Conservation (phyloP, 2,113 vertebrate genomes). For the Chamaea fasciata region DNA sequence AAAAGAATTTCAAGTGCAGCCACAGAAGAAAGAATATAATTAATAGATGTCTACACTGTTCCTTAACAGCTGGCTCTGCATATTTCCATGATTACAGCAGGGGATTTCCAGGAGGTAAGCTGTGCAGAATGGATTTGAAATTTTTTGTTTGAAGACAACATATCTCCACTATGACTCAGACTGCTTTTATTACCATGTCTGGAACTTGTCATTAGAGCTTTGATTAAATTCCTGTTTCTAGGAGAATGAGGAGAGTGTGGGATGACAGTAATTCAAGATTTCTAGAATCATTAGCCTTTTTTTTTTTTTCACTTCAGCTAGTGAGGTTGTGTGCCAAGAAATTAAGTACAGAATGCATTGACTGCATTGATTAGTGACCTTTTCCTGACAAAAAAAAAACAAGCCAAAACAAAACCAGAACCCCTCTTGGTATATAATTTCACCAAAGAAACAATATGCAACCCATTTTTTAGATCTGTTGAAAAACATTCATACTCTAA, state of each 20-base stretch:
- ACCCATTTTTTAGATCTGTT: background rate
- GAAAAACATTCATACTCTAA: background rate
- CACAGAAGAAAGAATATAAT: background rate
- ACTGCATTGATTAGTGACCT: background rate
- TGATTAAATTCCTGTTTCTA: constrained; percentile 13
- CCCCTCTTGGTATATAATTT: background rate
- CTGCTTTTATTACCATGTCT: constrained; percentile 13
- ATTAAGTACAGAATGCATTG: background rate
- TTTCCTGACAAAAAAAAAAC: background rate
- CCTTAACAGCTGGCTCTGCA: background rate
- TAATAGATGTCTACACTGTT: background rate
- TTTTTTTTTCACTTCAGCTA: background rate
- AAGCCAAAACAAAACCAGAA: background rate
- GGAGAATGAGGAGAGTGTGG: background rate
- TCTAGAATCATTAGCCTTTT: background rate
- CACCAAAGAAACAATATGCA: background rate
- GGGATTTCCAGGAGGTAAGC: background rate
- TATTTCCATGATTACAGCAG: background rate
- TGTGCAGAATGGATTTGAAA: background rate
- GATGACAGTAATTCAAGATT: background rate
- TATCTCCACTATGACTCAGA: background rate
- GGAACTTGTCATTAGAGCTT: constrained; percentile 9
- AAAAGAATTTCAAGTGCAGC: background rate
- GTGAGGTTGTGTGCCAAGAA: background rate
- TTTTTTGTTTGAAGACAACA: constrained; percentile 9